Base-by-base conservation (phyloP, 1,140 invertebrate species). In the Drosophila subpulchrella region DNA sequence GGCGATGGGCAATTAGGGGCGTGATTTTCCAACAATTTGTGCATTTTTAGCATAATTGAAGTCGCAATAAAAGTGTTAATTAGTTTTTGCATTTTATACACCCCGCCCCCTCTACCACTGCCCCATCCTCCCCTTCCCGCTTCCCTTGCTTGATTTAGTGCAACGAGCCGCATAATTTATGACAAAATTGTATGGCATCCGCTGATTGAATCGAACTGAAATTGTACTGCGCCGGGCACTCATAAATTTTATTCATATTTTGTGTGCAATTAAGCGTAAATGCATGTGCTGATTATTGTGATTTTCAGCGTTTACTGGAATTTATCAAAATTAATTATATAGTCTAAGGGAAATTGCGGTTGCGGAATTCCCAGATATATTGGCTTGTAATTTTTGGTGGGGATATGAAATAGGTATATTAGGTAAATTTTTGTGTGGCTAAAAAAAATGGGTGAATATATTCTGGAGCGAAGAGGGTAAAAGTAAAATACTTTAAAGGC, bases 31-130 rank as follows among this genome's bases (percentile, higher is more conserved):
- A 81, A 82, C 80, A 78, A 81, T 81, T 75, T 89, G 85, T 83
- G 77, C 84, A 89, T 71, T 84, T 88, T 83, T 82, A 89, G 84
- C 84, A 89, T 89, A 89, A 89, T 71, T 89, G 81, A 89, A 89
- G 84, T 57, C 68, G 80, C 84, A 88, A 89, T 86, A 85, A 75
- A 75, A 89, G 84, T 84, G 84, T 89, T 89, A 89, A 89, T 89
- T 89, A 88, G 84, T 89, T 89, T 88, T 89, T 51, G 54, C 75
- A 86, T 88, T 86, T 66, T 51, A 79, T 72, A 24, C 53, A 24
- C 24, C 30, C 34, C 36, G 6, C 3, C 13, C 12, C 38, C 48
- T 5, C 24, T 24, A 27, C 27, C 1, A 5, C 1, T 5, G 27
- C 24, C n/a, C 2, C 20, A 8, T 12, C 30, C 46, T 13, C 50